A percentile compares a stretch with the other conserved stretches of the same genome.
Conservation (phyloP, 2,797 vertebrate genomes). For the Malacoraja senta region DNA sequence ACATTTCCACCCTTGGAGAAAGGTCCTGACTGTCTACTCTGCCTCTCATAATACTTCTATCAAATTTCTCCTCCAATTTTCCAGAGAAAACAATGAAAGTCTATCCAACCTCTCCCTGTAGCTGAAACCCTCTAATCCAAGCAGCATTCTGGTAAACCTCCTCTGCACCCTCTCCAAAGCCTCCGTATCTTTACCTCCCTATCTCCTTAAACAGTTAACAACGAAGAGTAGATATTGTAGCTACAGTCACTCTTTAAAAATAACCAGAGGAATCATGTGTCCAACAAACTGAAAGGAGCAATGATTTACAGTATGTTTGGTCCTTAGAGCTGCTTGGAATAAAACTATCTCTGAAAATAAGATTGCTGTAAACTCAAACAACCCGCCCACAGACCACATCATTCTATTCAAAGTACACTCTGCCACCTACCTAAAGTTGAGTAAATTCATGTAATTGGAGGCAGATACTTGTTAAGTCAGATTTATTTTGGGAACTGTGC, state of each 20-base stretch:
- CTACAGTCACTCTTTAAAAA: not conserved
- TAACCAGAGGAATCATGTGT: not conserved
- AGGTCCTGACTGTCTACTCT: too few species aligned
- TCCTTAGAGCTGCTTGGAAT: not conserved
- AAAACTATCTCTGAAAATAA: not conserved
- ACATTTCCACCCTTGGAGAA: too few species aligned
- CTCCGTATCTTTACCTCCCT: too few species aligned
- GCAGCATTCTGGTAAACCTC: too few species aligned
- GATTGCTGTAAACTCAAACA: not conserved
- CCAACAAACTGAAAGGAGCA: not conserved
- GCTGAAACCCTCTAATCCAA: too few species aligned
- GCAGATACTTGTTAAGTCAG: not conserved
- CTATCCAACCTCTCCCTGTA: too few species aligned
- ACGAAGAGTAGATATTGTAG: not conserved
- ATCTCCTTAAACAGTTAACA: too few species aligned
- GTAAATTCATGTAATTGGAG: slow-evolving; percentile 19
- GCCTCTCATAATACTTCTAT: too few species aligned
- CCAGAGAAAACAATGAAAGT: too few species aligned
- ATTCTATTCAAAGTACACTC: not conserved
- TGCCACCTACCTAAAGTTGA: not conserved
- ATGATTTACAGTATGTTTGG: not conserved
- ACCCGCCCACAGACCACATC: not conserved
- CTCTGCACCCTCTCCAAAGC: too few species aligned
- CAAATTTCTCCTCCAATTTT: too few species aligned
- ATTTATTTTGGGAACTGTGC: not conserved